Evolutionary conservation across 1,140 invertebrate species (phyloP), one percentile per base, ranked within the genome.

Genomic region (Nasonia giraulti): DNA sequence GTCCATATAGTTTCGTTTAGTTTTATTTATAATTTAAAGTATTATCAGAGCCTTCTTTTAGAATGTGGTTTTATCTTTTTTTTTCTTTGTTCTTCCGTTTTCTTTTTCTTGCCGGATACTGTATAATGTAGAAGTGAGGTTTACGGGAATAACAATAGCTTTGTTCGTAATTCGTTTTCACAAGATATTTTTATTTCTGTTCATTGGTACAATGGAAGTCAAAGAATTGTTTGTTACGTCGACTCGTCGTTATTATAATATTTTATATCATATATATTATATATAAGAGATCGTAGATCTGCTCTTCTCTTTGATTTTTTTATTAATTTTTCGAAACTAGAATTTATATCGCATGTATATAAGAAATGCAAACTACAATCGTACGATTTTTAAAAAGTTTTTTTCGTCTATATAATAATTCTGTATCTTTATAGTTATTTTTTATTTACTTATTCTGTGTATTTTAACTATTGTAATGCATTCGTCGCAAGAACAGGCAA

Each of bases 341-440:
- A 82, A 82, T 75, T 75, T 81, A 27, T 73, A 81, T 31, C 80
- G 80, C 80, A 37, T 47, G 62, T 75, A 83, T 77, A 75, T 77
- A 76, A 83, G 82, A 77, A 83, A 83, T 83, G 74, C 82, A 77
- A 68, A 77, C 73, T 75, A 75, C 27, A 44, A 23, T 82, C 31
- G 73, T 75, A 82, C 23, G 55, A 76, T 75, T 62, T 82, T 82
- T 62, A 75, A 75, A 82, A 82, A 75, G 73, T 82, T 50, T 50
- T 55, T 27, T 44, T 37, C 31, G 62, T 75, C 71, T 82, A 82
- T 62, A 27, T 82, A 74, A 62, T 75, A 62, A 68, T 77, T 76
- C 14, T 75, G 17, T 82, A 82, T 82, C 74, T 44, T 74, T 40
- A 27, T 27, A 37, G 4, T 37, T 37, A 37, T 37, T 47, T 71